Conservation (phyloP, 1,140 invertebrate species). For the Tenebrio molitor region DNA sequence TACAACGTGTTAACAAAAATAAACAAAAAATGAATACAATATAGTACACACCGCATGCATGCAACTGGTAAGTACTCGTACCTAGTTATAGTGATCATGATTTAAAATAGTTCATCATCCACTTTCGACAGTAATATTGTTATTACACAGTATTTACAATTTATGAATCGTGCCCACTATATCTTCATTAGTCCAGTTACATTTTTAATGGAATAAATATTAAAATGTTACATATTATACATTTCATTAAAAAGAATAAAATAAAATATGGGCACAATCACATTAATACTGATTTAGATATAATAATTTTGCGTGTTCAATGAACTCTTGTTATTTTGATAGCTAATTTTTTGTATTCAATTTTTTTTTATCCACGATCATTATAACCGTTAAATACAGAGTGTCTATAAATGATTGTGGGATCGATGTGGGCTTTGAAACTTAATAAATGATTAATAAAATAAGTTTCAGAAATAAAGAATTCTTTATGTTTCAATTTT, state of each 20-base stretch:
- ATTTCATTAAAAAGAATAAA: conserved; percentile 10
- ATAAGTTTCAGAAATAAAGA: too few species aligned
- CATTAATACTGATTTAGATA: conserved; percentile 28
- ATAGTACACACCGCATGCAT: neutral
- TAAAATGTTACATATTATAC: conserved; percentile 3
- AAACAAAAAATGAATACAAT: conserved; percentile 14
- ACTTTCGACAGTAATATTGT: too few species aligned
- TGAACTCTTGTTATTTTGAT: too few species aligned
- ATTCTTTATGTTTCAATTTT: too few species aligned
- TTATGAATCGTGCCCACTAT: neutral
- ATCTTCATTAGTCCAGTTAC: too few species aligned
- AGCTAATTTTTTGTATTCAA: too few species aligned
- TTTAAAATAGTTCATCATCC: neutral
- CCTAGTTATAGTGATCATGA: neutral
- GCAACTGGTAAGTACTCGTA: conserved; percentile 5
- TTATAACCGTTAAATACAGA: too few species aligned
- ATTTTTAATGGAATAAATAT: too few species aligned
- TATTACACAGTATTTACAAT: neutral
- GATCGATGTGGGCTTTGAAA: too few species aligned
- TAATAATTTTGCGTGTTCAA: conserved; percentile 9
- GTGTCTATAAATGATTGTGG: too few species aligned
- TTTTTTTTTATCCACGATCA: too few species aligned
- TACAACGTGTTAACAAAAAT: conserved; percentile 9
- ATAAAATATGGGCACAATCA: conserved; percentile 17
- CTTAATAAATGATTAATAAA: too few species aligned